Percentiles rank a stretch among this genome's conserved stretches.
Evolutionary conservation across 1,140 invertebrate genomes (phyloP).

Genomic region (Spodoptera frugiperda): DNA sequence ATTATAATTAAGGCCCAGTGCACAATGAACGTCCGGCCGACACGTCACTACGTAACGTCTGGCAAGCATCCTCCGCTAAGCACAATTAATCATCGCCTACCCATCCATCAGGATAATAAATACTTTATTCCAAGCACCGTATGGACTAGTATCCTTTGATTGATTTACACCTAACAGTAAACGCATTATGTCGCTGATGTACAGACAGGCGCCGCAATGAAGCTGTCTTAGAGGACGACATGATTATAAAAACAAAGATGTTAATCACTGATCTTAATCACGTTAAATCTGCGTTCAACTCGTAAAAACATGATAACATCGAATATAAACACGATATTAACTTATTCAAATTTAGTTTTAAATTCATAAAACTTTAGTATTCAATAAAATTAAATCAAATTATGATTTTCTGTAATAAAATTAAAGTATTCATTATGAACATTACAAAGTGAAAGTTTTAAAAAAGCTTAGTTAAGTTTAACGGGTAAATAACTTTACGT

Average conservation of each 20-base stretch:
- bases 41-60: constrained; percentile 64
- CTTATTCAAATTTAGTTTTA: not conserved
- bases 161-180: constrained; percentile 12
- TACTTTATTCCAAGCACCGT: constrained; percentile 25
- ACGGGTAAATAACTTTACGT: constrained; percentile 19
- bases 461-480: constrained; percentile 8
- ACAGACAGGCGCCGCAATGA: constrained; percentile 13
- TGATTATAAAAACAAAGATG: constrained; percentile 26
- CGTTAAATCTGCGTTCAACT: not conserved
- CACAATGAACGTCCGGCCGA: constrained; percentile 70
- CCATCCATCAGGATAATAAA: constrained; percentile 17
- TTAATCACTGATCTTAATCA: constrained; percentile 13
- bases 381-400: constrained; percentile 11
- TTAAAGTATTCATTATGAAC: constrained; percentile 1
- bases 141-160: constrained; percentile 16
- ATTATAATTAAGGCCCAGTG: constrained; percentile 58
- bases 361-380: constrained; percentile 15
- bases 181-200: constrained; percentile 27
- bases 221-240: constrained; percentile 26
- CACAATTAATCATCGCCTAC: constrained; percentile 59
- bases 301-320: not conserved
- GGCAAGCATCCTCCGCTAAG: constrained; percentile 62
- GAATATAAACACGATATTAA: not conserved
- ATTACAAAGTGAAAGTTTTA: not conserved
- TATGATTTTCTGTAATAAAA: constrained; percentile 2